Percentiles rank a stretch among this genome's conserved stretches.
phyloP scores from a whole-genome alignment of 1,140 invertebrate species.

The Melanaphis sacchari region DNA sequence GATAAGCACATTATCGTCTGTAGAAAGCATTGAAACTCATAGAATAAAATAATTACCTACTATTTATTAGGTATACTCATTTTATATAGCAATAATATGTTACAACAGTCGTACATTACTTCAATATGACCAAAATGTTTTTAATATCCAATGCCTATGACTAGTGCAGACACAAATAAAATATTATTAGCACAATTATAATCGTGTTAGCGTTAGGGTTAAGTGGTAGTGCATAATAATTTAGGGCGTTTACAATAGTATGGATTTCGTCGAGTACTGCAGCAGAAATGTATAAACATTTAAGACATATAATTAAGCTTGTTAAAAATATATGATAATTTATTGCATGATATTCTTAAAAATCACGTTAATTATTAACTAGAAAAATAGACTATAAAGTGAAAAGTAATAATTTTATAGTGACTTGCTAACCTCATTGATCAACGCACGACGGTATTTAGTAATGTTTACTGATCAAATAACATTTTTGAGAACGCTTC shows the following conservation, averaged over 20 bases:
- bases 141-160: too few relatives aligned
- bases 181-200: too few relatives aligned
- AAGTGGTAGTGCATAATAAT: too few relatives aligned
- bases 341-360: not conserved
- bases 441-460: not conserved
- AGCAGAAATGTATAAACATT: not conserved
- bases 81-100: too few relatives aligned
- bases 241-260: too few relatives aligned
- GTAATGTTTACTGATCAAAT: conserved; percentile 5
- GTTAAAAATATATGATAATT: not conserved
- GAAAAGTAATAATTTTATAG: not conserved
- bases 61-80: not conserved
- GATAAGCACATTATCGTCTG: not conserved
- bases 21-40: not conserved
- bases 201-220: too few relatives aligned
- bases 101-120: too few relatives aligned
- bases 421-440: not conserved
- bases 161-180: too few relatives aligned
- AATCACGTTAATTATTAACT: not conserved
- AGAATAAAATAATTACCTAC: not conserved
- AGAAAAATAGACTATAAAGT: not conserved
- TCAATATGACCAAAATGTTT: too few relatives aligned
- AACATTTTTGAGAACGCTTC: not conserved
- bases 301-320: not conserved
- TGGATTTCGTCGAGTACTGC: not conserved